Base-by-base conservation (phyloP, 2,113 vertebrate species). In the Dicerorhinus sumatrensis region DNA sequence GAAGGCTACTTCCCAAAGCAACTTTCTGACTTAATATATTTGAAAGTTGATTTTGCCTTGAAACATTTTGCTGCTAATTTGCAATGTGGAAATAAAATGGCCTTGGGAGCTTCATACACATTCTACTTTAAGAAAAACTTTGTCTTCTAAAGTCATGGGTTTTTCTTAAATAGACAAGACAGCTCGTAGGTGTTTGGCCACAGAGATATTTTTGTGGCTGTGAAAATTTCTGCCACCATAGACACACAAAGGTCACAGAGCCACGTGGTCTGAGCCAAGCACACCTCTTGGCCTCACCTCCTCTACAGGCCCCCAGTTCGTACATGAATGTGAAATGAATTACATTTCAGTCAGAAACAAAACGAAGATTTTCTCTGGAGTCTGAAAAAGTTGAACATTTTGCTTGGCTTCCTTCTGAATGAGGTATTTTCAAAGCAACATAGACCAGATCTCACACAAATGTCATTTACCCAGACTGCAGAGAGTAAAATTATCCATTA, bases 401-500 rank as follows among this genome's bases (percentile, higher is more conserved):
- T 82, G 20, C 91, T 85, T 75, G 89, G 65, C 51, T 79, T 92
- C 65, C 54, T 67, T 91, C 42, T 60, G 33, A 69, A 94, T 75
- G 87, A 95, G 73, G 46, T 76, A 80, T 96, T 96, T 97, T 79
- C 81, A 56, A 95, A 95, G 88, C 88, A 94, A 95, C 81, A 70
- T 72, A 91, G 81, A 96, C n/a, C 93, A 95, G 89, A 93, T 93
- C 76, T 88, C 84, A 70, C 33, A 86, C 72, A 93, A 91, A 89
- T 89, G 89, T 86, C 95, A 89, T 83, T 92, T 86, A 77, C 13
- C 39, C 2, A 33, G 81, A 93, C 77, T 91, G 48, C 56, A 83
- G 67, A 75, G 85, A 96, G 92, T 82, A 96, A 93, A 96, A 89
- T 95, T 81, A 97, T 81, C 72, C 95, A 85, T 97, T 81, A 93